Conservation (phyloP, 2,113 vertebrate species). For the Apteryx owenii region DNA sequence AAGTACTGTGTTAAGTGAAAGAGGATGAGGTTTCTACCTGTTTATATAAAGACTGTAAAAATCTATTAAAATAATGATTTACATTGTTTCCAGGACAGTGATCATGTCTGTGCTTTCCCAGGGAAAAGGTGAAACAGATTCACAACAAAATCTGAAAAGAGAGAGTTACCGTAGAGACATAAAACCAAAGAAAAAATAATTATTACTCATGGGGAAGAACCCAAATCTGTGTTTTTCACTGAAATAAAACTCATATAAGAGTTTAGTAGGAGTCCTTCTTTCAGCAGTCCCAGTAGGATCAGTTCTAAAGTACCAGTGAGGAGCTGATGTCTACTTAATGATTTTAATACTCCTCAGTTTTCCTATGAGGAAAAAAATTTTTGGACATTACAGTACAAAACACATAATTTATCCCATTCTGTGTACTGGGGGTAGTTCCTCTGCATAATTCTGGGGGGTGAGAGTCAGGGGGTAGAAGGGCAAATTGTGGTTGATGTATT, state of each 20-base stretch:
- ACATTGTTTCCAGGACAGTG: background rate
- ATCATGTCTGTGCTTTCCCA: background rate
- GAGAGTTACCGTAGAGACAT: background rate
- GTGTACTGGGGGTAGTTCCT: background rate
- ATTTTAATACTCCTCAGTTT: background rate
- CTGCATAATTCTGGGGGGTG: background rate
- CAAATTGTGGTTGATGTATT: rapidly evolving
- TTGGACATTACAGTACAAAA: background rate
- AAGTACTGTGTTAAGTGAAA: background rate
- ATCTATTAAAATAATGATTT: background rate
- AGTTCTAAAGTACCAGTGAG: background rate
- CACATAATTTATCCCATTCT: background rate
- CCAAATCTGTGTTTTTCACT: background rate
- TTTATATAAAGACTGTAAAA: background rate
- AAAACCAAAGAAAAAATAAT: background rate
- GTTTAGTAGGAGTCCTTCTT: background rate
- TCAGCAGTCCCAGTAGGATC: background rate
- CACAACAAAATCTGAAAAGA: background rate
- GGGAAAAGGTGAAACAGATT: background rate
- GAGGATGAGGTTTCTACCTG: background rate
- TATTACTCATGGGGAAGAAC: background rate
- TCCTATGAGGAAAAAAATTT: background rate
- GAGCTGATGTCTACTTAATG: background rate
- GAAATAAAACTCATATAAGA: background rate
- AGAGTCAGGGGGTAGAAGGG: background rate